These are phyloP conservation scores for Scrobipalpa costella DNA, from an alignment of 2,888 invertebrate species.

Conservation along the genomic window DNA sequence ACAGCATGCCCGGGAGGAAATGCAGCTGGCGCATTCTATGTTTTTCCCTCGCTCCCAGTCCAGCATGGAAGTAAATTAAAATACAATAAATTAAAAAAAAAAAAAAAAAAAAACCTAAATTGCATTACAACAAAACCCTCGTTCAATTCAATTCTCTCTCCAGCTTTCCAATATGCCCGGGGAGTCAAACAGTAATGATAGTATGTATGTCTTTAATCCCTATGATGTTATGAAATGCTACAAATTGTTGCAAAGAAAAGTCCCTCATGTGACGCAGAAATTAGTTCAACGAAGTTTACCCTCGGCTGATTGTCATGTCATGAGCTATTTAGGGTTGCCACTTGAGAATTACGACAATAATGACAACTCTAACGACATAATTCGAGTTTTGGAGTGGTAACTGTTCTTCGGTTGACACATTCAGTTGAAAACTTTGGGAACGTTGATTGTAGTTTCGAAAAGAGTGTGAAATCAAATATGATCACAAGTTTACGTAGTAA, in stretches of 20 bases:
- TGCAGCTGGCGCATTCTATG: no score
- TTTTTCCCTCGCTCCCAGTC: no score
- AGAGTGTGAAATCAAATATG: no score
- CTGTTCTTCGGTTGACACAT: not conserved
- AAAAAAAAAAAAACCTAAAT: no score
- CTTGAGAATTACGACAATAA: not conserved
- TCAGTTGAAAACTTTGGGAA: not conserved
- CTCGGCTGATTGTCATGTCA: conserved; percentile 47
- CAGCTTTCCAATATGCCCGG: no score
- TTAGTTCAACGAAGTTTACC: conserved; percentile 45
- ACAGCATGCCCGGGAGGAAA: no score
- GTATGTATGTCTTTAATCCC: not conserved
- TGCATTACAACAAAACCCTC: no score
- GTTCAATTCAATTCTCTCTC: no score
- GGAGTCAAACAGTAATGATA: no score
- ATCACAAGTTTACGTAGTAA: no score
- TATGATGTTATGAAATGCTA: conserved; percentile 18
- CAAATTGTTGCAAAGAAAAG: conserved; percentile 26
- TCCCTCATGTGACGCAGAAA: conserved; percentile 36
- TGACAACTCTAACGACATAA: not conserved
- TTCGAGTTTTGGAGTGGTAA: not conserved
- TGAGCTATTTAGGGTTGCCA: conserved; percentile 40
- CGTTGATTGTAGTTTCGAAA: not conserved
- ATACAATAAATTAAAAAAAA: no score
- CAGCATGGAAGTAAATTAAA: no score